These are phyloP conservation scores for Chionis minor DNA, from an alignment of 2,113 vertebrate genomes.

Conservation along the genomic window DNA sequence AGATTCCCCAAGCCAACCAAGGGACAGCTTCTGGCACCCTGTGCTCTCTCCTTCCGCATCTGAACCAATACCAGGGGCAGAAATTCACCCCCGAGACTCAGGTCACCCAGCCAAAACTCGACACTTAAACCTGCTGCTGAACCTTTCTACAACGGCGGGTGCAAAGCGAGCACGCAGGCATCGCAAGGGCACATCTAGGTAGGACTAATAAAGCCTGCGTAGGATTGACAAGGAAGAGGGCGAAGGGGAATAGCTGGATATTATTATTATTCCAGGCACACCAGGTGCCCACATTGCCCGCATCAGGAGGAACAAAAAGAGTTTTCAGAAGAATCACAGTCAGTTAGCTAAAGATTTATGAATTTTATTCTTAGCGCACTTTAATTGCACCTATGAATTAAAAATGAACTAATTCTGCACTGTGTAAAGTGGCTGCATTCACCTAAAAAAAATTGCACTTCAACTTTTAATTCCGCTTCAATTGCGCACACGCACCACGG, in stretches of 20 bases:
- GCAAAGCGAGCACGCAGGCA: not conserved
- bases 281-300: not conserved
- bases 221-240: not conserved
- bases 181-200: not conserved
- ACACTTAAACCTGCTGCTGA: not conserved
- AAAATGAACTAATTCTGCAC: conserved; percentile 61
- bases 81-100: not conserved
- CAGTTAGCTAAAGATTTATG: conserved; percentile 45
- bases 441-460: conserved; percentile 54
- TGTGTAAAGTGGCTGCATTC: conserved; percentile 47
- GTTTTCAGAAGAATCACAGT: not conserved
- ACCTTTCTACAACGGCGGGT: rapidly evolving
- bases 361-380: conserved; percentile 24
- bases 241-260: not conserved
- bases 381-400: conserved; percentile 77
- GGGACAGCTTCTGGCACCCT: not conserved
- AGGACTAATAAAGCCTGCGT: not conserved
- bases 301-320: conserved; percentile 15
- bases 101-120: not conserved
- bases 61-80: not conserved
- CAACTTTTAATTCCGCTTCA: conserved; percentile 58
- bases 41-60: not conserved
- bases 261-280: conserved; percentile 19
- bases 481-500: not conserved
- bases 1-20: too few species aligned